phyloP scores from a whole-genome alignment of 2,113 vertebrate genomes.

The Platycercus adscitus region DNA sequence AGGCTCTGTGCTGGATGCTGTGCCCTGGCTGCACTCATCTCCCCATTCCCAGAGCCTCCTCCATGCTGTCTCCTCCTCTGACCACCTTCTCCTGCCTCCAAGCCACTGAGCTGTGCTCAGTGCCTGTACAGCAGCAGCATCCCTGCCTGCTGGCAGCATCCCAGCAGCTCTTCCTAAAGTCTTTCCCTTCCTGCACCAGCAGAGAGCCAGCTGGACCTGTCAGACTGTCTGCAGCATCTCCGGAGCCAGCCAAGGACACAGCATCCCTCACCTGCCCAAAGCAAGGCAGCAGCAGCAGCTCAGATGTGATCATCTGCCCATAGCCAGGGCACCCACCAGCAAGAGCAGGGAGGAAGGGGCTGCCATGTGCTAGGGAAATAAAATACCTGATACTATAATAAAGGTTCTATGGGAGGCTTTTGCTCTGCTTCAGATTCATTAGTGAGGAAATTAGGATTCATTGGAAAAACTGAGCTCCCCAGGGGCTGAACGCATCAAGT shows the following conservation, averaged over 20 bases:
- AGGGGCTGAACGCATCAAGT: neutral
- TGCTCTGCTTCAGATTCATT: neutral
- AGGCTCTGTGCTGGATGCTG: neutral
- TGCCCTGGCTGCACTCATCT: neutral
- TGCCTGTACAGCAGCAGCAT: neutral
- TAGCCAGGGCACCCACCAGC: too few relatives aligned
- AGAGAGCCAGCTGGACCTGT: neutral
- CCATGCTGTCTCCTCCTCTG: rapidly evolving
- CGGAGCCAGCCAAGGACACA: neutral
- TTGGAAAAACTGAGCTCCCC: neutral
- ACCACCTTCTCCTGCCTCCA: neutral
- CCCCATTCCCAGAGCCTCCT: neutral
- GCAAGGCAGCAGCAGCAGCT: neutral
- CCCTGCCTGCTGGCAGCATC: neutral
- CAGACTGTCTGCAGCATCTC: neutral
- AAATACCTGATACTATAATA: neutral
- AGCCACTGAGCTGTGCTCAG: rapidly evolving
- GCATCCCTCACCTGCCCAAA: neutral
- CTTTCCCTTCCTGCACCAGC: neutral
- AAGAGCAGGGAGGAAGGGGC: neutral
- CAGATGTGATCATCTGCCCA: neutral
- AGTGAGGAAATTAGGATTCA: neutral
- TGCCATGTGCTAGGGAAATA: neutral
- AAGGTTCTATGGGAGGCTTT: neutral
- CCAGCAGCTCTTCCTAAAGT: neutral